These are phyloP conservation scores for Heteromurus nitidus DNA, from an alignment of 2,888 invertebrate genomes.

Conservation along the genomic window DNA sequence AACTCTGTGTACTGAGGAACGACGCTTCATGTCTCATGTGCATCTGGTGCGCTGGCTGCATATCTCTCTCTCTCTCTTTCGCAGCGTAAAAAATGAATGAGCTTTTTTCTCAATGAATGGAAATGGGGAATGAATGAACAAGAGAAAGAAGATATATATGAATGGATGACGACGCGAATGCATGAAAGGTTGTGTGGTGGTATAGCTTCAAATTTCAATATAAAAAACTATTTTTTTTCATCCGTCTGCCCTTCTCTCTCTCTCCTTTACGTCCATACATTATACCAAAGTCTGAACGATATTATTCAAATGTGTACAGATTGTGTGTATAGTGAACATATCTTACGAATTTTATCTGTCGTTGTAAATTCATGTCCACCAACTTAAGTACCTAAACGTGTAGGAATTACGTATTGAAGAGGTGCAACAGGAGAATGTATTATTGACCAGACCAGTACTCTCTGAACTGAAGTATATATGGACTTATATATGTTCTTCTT, in stretches of 20 bases:
- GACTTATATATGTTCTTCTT: too few species aligned
- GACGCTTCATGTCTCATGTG: background rate
- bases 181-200: too few species aligned
- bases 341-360: constrained; percentile 48
- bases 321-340: background rate
- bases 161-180: constrained; percentile 29
- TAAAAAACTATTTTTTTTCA: too few species aligned
- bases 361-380: constrained; percentile 53
- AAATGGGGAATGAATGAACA: constrained; percentile 42
- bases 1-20: background rate
- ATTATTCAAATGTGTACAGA: background rate
- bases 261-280: background rate
- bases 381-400: constrained; percentile 56
- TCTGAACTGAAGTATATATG: too few species aligned
- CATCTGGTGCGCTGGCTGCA: background rate
- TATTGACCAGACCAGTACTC: too few species aligned
- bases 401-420: constrained; percentile 24
- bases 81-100: constrained; percentile 32
- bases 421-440: constrained; percentile 8
- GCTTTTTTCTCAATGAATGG: constrained; percentile 35
- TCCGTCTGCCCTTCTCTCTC: constrained; percentile 10
- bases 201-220: constrained; percentile 28
- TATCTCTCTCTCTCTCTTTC: background rate
- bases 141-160: too few species aligned
- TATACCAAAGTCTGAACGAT: background rate